Evolutionary conservation across 1,140 invertebrate genomes (phyloP).

Genomic region (Heliconius hewitsoni): DNA sequence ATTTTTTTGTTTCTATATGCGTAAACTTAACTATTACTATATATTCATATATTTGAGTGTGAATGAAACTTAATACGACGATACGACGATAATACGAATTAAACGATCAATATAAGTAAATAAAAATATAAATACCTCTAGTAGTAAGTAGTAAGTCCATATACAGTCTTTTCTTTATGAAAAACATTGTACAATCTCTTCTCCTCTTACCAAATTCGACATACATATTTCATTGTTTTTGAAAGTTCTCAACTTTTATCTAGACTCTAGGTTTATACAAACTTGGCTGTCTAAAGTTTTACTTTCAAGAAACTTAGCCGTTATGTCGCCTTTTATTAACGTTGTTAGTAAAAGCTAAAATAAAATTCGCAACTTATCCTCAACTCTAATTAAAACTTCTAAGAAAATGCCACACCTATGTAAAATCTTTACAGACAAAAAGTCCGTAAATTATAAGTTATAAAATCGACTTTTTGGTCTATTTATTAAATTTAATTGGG

Average conservation of each 20-base stretch:
- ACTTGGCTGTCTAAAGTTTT: slow-evolving; percentile 7
- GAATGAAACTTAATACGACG: no score
- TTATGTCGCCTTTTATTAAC: slow-evolving; percentile 7
- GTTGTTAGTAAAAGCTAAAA: background rate
- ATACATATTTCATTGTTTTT: slow-evolving; percentile 12
- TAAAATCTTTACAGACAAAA: slow-evolving; percentile 5
- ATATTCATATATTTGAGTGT: no score
- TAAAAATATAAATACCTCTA: no score
- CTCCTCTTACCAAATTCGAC: background rate
- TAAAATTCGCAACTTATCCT: slow-evolving; percentile 4
- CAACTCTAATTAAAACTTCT: slow-evolving; percentile 5
- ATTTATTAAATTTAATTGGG: background rate
- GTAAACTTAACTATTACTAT: no score
- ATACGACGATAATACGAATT: no score
- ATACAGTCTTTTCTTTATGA: background rate
- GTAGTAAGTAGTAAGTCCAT: background rate
- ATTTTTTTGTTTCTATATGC: no score
- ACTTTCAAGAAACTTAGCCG: slow-evolving; percentile 4
- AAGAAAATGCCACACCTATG: slow-evolving; percentile 3
- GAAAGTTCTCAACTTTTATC: slow-evolving; percentile 3
- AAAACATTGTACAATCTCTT: background rate
- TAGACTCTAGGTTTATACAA: background rate
- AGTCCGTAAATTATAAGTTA: background rate
- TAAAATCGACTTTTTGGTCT: background rate
- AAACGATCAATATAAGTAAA: no score